Base-by-base conservation (phyloP, 2,113 vertebrate species). In the Xiphophorus couchianus region DNA sequence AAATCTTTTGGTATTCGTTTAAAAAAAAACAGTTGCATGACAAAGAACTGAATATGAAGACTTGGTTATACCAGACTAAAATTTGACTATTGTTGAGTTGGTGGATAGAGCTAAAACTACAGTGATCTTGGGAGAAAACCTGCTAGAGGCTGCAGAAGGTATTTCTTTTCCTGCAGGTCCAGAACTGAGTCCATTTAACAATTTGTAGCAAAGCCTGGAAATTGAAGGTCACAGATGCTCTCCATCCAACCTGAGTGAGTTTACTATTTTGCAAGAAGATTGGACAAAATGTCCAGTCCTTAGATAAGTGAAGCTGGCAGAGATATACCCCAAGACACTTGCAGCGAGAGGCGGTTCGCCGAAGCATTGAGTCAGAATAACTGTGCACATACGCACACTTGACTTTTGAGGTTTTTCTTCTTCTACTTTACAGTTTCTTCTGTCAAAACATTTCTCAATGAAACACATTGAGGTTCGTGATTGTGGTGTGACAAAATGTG, bases 1-100 rank as follows among this genome's bases (percentile, higher is more conserved):
- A 74, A 84, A 67, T 44, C 35, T 42, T 82, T 74, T 30, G 51
- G 83, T 80, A 79, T 48, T 5, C 0, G 35, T 37, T 37, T 8
- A 35, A 35, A 35, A 35, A 9, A 35, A 35, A 35, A 11, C 8
- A 2, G 10, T 37, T 37, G 4, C 39, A 15, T 42, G 14, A 42
- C 39, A 42, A 42, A 42, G 39, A 42, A 15, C 4, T 42, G 19
- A 19, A 35, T 22, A 69, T 65, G 12, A 63, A 77, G 27, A 67
- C 30, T 78, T 37, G 51, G 42, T 44, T 15, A 44, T 5, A 44
- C 42, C 17, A 44, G 14, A 44, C 15, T 14, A 17, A 44, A 44
- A 44, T 5, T 44, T 37, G 10, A 37, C 10, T 37, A 12, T 37
- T 37, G 35, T 37, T 11, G 35, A 37, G 10, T 37, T 37, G 35